A percentile compares a stretch with the other conserved stretches of the same genome.
Evolutionary conservation across 2,888 invertebrate species (phyloP).

Genomic region (Acronicta alni): DNA sequence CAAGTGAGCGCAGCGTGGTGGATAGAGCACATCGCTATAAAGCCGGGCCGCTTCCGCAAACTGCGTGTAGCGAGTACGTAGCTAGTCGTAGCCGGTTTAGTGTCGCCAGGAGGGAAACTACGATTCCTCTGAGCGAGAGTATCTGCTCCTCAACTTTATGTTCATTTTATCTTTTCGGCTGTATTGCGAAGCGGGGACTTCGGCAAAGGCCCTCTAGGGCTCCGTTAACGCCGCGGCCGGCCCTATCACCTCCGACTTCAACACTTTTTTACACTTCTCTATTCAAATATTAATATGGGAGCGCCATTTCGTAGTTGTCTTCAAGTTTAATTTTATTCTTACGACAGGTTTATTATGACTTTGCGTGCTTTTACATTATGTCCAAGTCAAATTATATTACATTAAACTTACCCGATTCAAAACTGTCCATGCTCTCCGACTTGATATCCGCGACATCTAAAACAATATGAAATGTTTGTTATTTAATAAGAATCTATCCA

Average conservation of each 20-base stretch:
- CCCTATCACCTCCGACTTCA: constrained; percentile 78
- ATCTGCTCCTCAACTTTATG: constrained; percentile 88
- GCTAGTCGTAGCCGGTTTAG: constrained; percentile 76
- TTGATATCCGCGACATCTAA: constrained; percentile 84
- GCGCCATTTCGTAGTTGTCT: constrained; percentile 63
- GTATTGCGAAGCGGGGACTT: constrained; percentile 86
- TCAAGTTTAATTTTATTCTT: constrained; percentile 68
- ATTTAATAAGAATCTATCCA: too few relatives aligned
- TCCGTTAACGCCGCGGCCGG: constrained; percentile 84
- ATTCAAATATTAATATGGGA: constrained; percentile 84
- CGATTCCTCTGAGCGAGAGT: constrained; percentile 86
- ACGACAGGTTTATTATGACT: constrained; percentile 57
- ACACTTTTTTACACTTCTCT: constrained; percentile 83
- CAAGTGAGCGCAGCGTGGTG: constrained; percentile 13
- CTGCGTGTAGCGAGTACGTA: constrained; percentile 70
- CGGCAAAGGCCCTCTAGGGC: constrained; percentile 86
- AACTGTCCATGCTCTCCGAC: constrained; percentile 86
- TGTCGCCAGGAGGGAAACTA: constrained; percentile 86
- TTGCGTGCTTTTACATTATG: constrained; percentile 37
- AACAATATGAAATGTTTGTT: constrained; percentile 60
- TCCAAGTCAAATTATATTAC: constrained; percentile 19
- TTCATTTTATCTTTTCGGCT: constrained; percentile 89
- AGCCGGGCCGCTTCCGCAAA: constrained; percentile 68
- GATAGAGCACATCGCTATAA: constrained; percentile 33
- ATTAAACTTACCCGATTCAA: constrained; percentile 80